A percentile compares a stretch with the other conserved stretches of the same genome.
These are phyloP conservation scores for Clarias platycephalus DNA, from an alignment of 2,797 vertebrate species.

Conservation along the genomic window DNA sequence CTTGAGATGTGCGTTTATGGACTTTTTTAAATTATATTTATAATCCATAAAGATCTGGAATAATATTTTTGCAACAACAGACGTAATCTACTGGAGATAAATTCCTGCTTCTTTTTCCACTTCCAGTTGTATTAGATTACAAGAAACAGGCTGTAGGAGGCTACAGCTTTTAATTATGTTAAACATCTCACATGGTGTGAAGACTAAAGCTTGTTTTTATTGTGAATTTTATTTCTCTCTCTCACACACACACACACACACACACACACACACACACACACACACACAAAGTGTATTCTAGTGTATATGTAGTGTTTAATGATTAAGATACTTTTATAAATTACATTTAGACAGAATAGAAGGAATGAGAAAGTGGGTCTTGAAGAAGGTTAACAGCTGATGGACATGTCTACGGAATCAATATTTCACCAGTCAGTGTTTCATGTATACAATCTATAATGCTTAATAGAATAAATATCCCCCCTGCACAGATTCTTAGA, in stretches of 20 bases:
- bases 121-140: background rate
- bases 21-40: background rate
- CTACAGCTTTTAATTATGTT: background rate
- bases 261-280: background rate
- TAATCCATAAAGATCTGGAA: background rate
- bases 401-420: slow-evolving; percentile 27
- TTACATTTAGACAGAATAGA: slow-evolving; percentile 19
- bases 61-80: background rate
- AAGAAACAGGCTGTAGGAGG: background rate
- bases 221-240: background rate
- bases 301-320: slow-evolving; percentile 26
- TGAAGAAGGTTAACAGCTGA: slow-evolving; percentile 27
- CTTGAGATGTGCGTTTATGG: background rate
- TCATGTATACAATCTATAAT: slow-evolving; percentile 24
- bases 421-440: slow-evolving; percentile 46
- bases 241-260: too few species aligned
- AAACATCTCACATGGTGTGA: background rate
- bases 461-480: slow-evolving; percentile 16
- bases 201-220: background rate
- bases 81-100: background rate
- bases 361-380: background rate
- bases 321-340: slow-evolving; percentile 31
- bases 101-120: background rate
- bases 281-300: too few species aligned
- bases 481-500: slow-evolving; percentile 11